phyloP scores from a whole-genome alignment of 2,797 vertebrate species.

The Okamejei kenojei region DNA sequence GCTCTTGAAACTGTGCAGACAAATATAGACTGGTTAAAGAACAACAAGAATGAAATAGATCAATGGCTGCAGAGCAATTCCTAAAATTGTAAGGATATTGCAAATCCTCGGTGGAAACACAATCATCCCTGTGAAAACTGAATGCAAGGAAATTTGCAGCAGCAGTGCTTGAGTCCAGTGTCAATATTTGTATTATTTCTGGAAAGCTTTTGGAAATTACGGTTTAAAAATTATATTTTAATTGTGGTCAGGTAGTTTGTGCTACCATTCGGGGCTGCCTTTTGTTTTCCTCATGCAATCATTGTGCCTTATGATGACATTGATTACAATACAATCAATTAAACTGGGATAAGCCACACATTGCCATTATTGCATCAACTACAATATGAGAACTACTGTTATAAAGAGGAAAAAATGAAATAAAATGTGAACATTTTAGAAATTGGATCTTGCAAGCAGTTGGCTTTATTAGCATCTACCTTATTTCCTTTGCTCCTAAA shows the following conservation, averaged over 20 bases:
- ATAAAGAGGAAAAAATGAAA: background rate
- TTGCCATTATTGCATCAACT: background rate
- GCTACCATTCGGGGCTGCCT: background rate
- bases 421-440: background rate
- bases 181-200: constrained; percentile 7
- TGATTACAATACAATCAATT: background rate
- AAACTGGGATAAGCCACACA: background rate
- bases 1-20: constrained; percentile 77
- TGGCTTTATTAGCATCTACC: background rate
- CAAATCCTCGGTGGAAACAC: background rate
- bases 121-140: background rate
- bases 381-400: background rate
- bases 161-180: background rate
- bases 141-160: background rate
- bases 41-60: constrained; percentile 64
- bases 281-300: background rate
- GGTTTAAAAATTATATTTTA: background rate
- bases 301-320: background rate
- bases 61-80: constrained; percentile 57
- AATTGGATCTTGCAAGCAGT: background rate
- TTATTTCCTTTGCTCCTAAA: background rate
- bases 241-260: background rate
- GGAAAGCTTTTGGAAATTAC: background rate
- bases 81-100: background rate
- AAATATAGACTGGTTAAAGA: constrained; percentile 79